A percentile compares a stretch with the other conserved stretches of the same genome.
phyloP scores from a whole-genome alignment of 2,113 vertebrate species.

The Daubentonia madagascariensis region DNA sequence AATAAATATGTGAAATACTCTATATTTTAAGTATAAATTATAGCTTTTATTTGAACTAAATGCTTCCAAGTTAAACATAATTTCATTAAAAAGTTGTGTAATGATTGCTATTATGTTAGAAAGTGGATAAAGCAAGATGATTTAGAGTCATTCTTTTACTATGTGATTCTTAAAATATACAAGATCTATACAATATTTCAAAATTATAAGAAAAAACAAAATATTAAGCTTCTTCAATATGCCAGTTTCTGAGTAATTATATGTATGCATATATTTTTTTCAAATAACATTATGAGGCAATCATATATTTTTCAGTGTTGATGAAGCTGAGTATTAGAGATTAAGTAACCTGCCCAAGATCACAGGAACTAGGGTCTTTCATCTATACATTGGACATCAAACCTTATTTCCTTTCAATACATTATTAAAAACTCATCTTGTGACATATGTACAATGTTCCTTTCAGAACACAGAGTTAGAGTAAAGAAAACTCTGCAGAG shows the following conservation, averaged over 20 bases:
- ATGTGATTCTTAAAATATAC: neutral
- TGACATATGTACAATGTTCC: neutral
- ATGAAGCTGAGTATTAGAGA: neutral
- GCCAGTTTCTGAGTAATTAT: neutral
- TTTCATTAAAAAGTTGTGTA: neutral
- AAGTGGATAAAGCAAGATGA: neutral
- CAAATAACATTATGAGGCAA: neutral
- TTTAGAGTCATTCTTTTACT: neutral
- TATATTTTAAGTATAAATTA: neutral
- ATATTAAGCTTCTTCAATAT: neutral
- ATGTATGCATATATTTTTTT: neutral
- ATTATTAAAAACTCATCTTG: neutral
- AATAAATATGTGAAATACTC: neutral
- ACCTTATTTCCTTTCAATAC: neutral
- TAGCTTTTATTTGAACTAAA: neutral
- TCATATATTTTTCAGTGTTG: neutral
- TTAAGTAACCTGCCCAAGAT: neutral
- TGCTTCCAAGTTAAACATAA: neutral
- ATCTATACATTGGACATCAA: neutral
- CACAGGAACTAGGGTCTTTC: neutral
- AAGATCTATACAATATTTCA: neutral
- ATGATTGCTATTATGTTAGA: neutral
- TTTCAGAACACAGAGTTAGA: too few relatives aligned
- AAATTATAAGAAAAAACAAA: neutral
- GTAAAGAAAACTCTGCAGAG: neutral